Evolutionary conservation across 2,797 vertebrate genomes (phyloP), one percentile per base, ranked within the genome.

Genomic region (Scolopax rusticola): DNA sequence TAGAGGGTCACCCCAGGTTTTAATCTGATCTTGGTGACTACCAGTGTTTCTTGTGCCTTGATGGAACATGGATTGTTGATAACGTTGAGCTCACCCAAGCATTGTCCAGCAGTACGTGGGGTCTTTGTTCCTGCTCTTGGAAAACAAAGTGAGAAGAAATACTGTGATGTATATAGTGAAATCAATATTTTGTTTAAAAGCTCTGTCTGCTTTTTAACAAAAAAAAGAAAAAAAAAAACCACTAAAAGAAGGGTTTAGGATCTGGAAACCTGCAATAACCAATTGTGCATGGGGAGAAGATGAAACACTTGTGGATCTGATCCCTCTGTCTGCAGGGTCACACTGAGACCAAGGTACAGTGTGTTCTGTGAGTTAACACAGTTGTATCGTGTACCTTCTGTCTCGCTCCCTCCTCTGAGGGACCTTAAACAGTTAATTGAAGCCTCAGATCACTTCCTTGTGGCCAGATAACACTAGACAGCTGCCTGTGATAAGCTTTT

Each of bases 371-470:
- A 84, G 47, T 53, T 73, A 64, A 60, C 20, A 59, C 60, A 8
- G 13, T 67, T 75, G n/a, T 88, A 12, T 4, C 27, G 1, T 6
- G 40, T 30, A 16, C 40, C 38, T 91, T 85, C 84, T 28, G 32
- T 90, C 41, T 91, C 4, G 1, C 43, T 90, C 4, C 1, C 45
- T n/a, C n/a, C 15, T 75, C 80, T 65, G 56, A 64, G 74, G 80
- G 67, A 89, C 76, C 25, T 82, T 41, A 74, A 82, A 27, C 48
- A 40, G 48, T 56, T 79, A 92, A 63, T 53, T 89, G 90, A 84
- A 90, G 40, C 13, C 76, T 33, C 68, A 73, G 77, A 67, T 87
- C 71, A 56, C 15, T 65, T 76, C 73, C 87, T 51, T 74, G 78
- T 87, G 70, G 60, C 54, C 61, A 45, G n/a, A 30, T 59, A 84